Conservation (phyloP, 2,797 vertebrate species). For the Pterois miles region DNA sequence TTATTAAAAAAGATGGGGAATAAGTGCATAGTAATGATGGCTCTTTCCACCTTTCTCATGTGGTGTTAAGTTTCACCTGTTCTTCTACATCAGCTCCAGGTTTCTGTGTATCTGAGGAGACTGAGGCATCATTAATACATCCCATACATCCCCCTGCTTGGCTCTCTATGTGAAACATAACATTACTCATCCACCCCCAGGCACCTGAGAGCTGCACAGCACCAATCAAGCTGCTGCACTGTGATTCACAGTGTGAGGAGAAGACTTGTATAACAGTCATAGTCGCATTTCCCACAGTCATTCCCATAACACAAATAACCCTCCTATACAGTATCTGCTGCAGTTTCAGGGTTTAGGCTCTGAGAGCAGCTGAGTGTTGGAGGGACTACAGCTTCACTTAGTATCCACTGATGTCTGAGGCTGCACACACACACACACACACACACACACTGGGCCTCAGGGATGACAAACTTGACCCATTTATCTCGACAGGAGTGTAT, state of each 20-base stretch:
- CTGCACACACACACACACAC: conserved; percentile 4
- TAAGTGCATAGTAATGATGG: background rate
- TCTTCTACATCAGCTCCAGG: background rate
- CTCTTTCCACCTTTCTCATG: background rate
- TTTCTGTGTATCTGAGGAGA: conserved; percentile 5
- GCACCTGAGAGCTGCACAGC: conserved; percentile 67
- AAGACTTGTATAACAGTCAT: conserved; percentile 76
- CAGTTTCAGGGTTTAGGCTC: conserved; percentile 15
- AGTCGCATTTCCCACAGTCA: conserved; percentile 36
- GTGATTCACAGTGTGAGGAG: conserved; percentile 73
- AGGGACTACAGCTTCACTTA: conserved; percentile 25
- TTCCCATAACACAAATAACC: conserved; percentile 28
- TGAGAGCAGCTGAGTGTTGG: background rate
- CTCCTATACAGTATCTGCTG: conserved; percentile 6
- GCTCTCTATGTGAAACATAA: conserved; percentile 58
- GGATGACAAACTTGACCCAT: conserved; percentile 70
- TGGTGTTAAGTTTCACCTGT: conserved; percentile 20
- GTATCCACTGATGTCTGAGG: conserved; percentile 25
- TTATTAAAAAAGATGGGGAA: background rate
- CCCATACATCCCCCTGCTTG: conserved; percentile 13
- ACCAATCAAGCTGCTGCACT: conserved; percentile 70
- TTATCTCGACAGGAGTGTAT: conserved; percentile 45
- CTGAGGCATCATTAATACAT: conserved; percentile 39
- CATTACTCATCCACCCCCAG: conserved; percentile 77
- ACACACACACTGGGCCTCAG: conserved; percentile 1